A percentile compares a stretch with the other conserved stretches of the same genome.
Evolutionary conservation across 2,888 invertebrate genomes (phyloP).

Genomic region (Parnassius apollo): DNA sequence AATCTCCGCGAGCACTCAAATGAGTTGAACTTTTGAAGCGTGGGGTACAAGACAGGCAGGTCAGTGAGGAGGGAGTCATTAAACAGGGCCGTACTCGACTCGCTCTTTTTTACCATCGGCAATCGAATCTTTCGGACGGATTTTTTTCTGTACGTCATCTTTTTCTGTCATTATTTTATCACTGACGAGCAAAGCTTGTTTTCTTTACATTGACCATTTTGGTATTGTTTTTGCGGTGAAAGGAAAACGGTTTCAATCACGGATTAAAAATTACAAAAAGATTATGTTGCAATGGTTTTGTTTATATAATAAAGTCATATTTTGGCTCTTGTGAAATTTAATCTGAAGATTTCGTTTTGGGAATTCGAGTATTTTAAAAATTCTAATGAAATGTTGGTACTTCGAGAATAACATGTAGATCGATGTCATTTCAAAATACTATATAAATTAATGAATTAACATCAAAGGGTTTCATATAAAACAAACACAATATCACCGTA

Average conservation of each 20-base stretch:
- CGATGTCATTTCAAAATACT: neutral
- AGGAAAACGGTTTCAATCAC: neutral
- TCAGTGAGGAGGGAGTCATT: conserved; percentile 73
- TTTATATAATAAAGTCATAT: no score
- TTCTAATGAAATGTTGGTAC: no score
- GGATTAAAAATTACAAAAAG: no score
- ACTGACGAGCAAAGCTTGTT: neutral
- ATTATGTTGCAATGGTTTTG: no score
- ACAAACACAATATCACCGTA: no score
- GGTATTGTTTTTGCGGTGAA: neutral
- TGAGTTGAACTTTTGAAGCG: conserved; percentile 81
- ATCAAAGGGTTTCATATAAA: no score
- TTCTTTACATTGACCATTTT: neutral
- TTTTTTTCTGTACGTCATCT: conserved; percentile 16
- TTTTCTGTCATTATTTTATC: conserved; percentile 1
- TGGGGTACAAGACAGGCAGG: conserved; percentile 77
- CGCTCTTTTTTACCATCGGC: conserved; percentile 21
- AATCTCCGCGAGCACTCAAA: conserved; percentile 79
- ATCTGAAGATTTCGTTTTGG: no score
- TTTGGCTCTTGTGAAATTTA: no score
- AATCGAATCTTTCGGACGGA: conserved; percentile 28
- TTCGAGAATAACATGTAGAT: no score
- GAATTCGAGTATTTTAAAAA: no score
- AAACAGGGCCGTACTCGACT: conserved; percentile 54
- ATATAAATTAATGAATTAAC: neutral